A percentile compares a stretch with the other conserved stretches of the same genome.
phyloP scores from a whole-genome alignment of 1,140 invertebrate genomes.

The Leptinotarsa defecta region DNA sequence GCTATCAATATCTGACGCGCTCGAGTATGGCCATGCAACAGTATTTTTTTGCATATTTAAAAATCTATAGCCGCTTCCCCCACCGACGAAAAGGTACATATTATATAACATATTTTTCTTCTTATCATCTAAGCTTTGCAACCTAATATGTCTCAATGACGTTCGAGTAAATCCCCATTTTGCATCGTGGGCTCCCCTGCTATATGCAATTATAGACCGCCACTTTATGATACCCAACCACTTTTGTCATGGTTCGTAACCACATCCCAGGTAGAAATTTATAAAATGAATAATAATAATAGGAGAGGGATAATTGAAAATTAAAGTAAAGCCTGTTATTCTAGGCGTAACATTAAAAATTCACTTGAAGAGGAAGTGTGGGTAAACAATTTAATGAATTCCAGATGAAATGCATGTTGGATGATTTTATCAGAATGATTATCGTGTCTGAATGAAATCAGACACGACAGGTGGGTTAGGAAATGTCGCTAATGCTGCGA shows the following conservation, averaged over 20 bases:
- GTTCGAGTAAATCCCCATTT: too few species aligned
- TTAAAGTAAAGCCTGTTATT: not conserved
- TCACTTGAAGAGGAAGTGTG: not conserved
- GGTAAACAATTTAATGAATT: not conserved
- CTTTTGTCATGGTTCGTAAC: conserved; percentile 17
- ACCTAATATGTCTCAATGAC: too few species aligned
- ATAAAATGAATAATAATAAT: conserved; percentile 4
- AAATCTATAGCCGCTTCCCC: too few species aligned
- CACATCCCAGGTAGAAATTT: conserved; percentile 6
- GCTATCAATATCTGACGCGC: too few species aligned
- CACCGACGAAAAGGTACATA: too few species aligned
- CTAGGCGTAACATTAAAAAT: not conserved
- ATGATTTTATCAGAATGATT: conserved; percentile 12
- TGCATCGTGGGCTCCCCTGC: too few species aligned
- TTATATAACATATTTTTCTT: too few species aligned
- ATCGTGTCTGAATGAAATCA: not conserved
- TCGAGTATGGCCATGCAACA: too few species aligned
- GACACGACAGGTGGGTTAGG: too few species aligned
- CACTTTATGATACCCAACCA: not conserved
- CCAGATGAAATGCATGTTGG: not conserved
- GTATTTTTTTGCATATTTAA: too few species aligned
- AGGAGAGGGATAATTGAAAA: not conserved
- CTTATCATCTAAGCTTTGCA: too few species aligned
- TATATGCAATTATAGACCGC: conserved; percentile 3
- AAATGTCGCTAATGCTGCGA: too few species aligned